phyloP scores from a whole-genome alignment of 2,113 vertebrate genomes.

The Archocentrus centrarchus region DNA sequence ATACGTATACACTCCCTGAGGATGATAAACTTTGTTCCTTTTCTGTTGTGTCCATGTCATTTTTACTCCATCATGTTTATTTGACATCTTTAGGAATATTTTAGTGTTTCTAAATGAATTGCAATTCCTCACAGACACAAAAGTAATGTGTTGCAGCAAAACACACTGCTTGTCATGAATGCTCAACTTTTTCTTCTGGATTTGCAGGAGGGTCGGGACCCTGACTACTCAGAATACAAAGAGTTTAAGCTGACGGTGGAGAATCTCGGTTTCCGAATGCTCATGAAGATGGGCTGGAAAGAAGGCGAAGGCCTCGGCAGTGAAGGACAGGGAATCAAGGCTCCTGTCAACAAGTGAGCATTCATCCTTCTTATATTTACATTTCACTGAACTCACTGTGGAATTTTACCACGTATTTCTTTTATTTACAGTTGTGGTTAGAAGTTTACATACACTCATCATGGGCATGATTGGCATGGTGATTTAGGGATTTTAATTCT shows the following conservation, averaged over 20 bases:
- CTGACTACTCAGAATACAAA: conserved; percentile 98
- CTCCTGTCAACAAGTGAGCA: conserved; percentile 92
- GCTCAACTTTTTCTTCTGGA: background rate
- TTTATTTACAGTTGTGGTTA: background rate
- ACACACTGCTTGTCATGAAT: background rate
- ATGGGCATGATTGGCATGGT: background rate
- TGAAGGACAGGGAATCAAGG: conserved; percentile 94
- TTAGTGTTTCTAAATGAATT: background rate
- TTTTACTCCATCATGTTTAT: background rate
- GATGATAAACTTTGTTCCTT: background rate
- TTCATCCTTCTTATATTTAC: background rate
- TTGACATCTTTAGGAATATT: background rate
- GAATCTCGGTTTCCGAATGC: conserved; percentile 98
- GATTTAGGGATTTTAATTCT: background rate
- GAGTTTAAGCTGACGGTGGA: conserved; percentile 98
- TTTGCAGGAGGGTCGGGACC: conserved; percentile 93
- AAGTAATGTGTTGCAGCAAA: background rate
- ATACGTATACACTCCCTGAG: background rate
- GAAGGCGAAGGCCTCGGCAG: conserved; percentile 95
- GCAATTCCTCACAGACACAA: background rate
- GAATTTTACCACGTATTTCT: background rate
- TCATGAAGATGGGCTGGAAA: conserved; percentile 99
- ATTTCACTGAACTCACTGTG: background rate
- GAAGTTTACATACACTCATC: background rate
- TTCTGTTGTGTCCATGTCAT: background rate